Percentiles rank a stretch among this genome's conserved stretches.
Evolutionary conservation across 2,113 vertebrate species (phyloP).

Genomic region (Cyprinodon variegatus): DNA sequence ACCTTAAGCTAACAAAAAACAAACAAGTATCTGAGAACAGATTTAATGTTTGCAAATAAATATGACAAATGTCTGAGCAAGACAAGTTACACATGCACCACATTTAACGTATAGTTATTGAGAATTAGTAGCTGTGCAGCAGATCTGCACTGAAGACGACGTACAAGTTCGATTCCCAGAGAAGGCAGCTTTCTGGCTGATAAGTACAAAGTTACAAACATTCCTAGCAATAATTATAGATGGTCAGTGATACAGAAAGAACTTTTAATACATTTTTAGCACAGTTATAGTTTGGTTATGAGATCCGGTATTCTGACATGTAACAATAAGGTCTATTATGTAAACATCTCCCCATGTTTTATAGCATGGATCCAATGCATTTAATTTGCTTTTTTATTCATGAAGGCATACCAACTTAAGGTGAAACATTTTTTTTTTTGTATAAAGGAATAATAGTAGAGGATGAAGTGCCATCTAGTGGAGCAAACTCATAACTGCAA

Average conservation of each 20-base stretch:
- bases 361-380: conserved; percentile 3
- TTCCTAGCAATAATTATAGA: conserved; percentile 16
- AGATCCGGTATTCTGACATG: not conserved
- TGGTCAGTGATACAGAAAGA: conserved; percentile 20
- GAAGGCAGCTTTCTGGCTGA: conserved; percentile 19
- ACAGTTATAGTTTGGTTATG: not conserved
- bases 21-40: conserved; percentile 7
- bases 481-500: not conserved
- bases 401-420: not conserved
- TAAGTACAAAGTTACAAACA: conserved; percentile 27
- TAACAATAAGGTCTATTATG: not conserved
- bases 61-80: conserved; percentile 11
- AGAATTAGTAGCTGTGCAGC: conserved; percentile 14
- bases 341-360: conserved; percentile 6
- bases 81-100: conserved; percentile 13
- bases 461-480: not conserved
- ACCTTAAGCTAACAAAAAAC: conserved; percentile 2
- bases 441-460: not conserved
- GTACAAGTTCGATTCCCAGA: conserved; percentile 3
- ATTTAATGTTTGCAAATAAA: conserved; percentile 51
- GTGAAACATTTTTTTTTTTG: not conserved
- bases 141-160: conserved; percentile 1
- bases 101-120: not conserved
- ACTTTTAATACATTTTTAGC: not conserved
- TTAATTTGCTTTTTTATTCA: conserved; percentile 10